Evolutionary conservation across 1,140 invertebrate genomes (phyloP), one percentile per base, ranked within the genome.

Genomic region (Chironomus striatipennis): DNA sequence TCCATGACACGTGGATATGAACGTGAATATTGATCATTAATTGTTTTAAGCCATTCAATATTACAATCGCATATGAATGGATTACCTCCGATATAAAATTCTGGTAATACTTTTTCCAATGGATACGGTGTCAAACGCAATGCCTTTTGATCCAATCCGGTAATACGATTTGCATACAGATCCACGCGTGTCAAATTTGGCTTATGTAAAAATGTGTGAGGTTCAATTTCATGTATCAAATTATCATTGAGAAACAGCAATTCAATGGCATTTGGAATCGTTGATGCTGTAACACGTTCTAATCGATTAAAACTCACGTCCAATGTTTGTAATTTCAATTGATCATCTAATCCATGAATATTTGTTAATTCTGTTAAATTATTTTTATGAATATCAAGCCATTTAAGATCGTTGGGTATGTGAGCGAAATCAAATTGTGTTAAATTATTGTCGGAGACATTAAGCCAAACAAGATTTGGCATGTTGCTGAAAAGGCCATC

Each of bases 1-100:
- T 97, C 95, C 90, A 94, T 93, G 24, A 97, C 91, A 75, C 89
- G 85, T 4, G 95, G 95, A 83, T 96, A 92, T 80, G 95, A 93
- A 12, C 93, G 84, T 15, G 84, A 80, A 79, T 90, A 83, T 83
- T 90, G 47, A 57, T 57, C 90, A 84, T 95, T 93, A 76, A 94
- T 92, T 77, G 91, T 84, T 80, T 94, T 92, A 78, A 95, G 82
- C 93, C 93, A 95, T 79, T 95, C 93, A 88, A 93, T 93, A 75
- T 90, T 92, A 83, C 92, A 93, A 78, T 95, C 92, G 78, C 93
- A 95, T 75, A 91, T 88, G 80, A 93, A 94, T 5, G 93, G 92
- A 86, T 95, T 95, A 65, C 91, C 90, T 4, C 92, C 92, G 57
- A 95, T 90, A 81, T 93, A 93, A 83, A 95, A 94, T 83, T 94